Percentiles rank a stretch among this genome's conserved stretches.
Evolutionary conservation across 2,888 invertebrate species (phyloP).

Genomic region (Dasysyrphus tricinctus): DNA sequence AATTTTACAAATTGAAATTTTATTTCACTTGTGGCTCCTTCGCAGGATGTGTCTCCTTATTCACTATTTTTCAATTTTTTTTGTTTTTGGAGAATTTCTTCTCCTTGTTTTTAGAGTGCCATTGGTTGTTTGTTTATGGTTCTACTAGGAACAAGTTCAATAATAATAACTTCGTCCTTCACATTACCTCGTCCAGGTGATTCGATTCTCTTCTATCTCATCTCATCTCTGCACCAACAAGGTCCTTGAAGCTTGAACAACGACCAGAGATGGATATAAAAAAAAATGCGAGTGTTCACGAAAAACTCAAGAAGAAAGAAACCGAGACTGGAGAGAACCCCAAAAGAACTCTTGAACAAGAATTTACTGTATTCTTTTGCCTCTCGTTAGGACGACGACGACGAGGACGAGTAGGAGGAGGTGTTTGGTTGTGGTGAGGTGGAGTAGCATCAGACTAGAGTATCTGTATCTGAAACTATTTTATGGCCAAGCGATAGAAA

Average conservation of each 20-base stretch:
- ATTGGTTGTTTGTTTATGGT: slow-evolving; percentile 64
- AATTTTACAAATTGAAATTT: slow-evolving; percentile 82
- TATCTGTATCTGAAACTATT: slow-evolving; percentile 67
- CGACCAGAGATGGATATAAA: background rate
- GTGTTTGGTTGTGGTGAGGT: background rate
- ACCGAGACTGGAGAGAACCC: slow-evolving; percentile 9
- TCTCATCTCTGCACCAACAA: slow-evolving; percentile 11
- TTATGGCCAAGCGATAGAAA: slow-evolving; percentile 67
- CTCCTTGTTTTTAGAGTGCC: slow-evolving; percentile 41
- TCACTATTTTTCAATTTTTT: background rate
- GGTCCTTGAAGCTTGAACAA: slow-evolving; percentile 43
- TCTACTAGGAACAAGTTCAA: slow-evolving; percentile 56
- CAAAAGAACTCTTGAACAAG: slow-evolving; percentile 47
- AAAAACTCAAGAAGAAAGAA: slow-evolving; percentile 38
- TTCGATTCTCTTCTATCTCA: slow-evolving; percentile 12
- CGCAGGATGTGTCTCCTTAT: slow-evolving; percentile 42
- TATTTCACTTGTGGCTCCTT: slow-evolving; percentile 78
- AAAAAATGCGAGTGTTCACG: slow-evolving; percentile 3
- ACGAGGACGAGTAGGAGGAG: background rate
- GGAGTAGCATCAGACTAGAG: background rate
- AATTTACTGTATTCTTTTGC: slow-evolving; percentile 62
- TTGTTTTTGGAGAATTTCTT: slow-evolving; percentile 24
- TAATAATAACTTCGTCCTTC: slow-evolving; percentile 71
- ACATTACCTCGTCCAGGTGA: slow-evolving; percentile 61
- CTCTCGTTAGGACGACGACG: background rate